Base-by-base conservation (phyloP, 2,888 invertebrate genomes). In the Chalcis sispes region DNA sequence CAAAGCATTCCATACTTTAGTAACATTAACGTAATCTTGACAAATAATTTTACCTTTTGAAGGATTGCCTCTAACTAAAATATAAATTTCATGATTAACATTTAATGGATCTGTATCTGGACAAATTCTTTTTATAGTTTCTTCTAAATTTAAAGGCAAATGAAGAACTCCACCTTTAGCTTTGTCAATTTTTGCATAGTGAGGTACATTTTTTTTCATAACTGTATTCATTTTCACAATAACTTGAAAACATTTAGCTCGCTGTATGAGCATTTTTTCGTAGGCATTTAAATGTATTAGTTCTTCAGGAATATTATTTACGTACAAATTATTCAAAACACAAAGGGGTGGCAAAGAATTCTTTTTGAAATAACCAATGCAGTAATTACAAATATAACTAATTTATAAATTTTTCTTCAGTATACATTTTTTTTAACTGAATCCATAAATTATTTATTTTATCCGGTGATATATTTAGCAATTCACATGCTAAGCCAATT, bases 231-330 rank as follows among this genome's bases (percentile, higher is more conserved):
- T 82, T 48, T 67, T 59, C 58, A 77, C 61, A 25, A 86, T 80
- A 3, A 83, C 83, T 80, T 87, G 85, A 79, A 86, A 86, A 2
- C 86, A 83, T 81, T 85, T 86, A 29, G 85, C 85, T 75, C 82
- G 69, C 77, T 84, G 77, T 58, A 84, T 84, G 5, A 84, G 79
- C 15, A 81, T 79, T 78, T 79, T 82, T 77, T 85, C 81, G 75
- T 77, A 81, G 36, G 80, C 75, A 69, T 83, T 81, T 20, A 59
- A 71, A 7, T 32, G 32, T n/a, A 8, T 23, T 40, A 83, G 75
- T 74, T 79, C 79, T 23, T 59, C 10, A 20, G 83, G 81, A 20
- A 74, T 56, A 2, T 52, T 36, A 20, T 65, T 36, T 1, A 36
- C 36, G 36, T 32, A 36, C 18, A 65, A 54, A 25, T 54, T 40